These are phyloP conservation scores for Menidia beryllina DNA, from an alignment of 2,113 vertebrate genomes.

Conservation along the genomic window DNA sequence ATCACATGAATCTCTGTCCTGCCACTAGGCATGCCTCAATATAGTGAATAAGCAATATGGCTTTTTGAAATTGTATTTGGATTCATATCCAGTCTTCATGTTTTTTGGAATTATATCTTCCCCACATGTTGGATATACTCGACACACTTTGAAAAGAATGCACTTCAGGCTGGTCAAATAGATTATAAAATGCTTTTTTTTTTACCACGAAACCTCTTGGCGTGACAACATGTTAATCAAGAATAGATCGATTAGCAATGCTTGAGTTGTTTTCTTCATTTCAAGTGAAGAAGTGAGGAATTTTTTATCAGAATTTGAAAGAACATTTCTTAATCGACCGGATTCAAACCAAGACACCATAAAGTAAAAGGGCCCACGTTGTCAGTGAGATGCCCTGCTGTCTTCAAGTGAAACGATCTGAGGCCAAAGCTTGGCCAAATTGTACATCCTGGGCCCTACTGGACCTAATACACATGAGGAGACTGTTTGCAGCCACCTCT, in stretches of 20 bases:
- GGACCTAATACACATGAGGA: conserved; percentile 71
- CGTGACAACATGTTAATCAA: conserved; percentile 46
- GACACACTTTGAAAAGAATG: conserved; percentile 54
- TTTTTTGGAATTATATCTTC: conserved; percentile 55
- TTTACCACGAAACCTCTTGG: conserved; percentile 38
- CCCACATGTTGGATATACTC: conserved; percentile 49
- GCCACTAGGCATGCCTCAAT: conserved; percentile 57
- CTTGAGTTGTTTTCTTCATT: conserved; percentile 20
- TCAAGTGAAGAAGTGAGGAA: not conserved
- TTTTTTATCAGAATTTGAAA: conserved; percentile 9
- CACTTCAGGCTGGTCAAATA: conserved; percentile 50
- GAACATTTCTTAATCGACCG: conserved; percentile 44
- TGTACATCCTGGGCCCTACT: conserved; percentile 64
- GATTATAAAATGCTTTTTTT: conserved; percentile 20
- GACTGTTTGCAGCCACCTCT: conserved; percentile 60
- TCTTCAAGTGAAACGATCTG: conserved; percentile 69
- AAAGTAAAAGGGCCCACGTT: conserved; percentile 62
- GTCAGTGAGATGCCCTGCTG: conserved; percentile 79
- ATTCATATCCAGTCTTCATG: conserved; percentile 48
- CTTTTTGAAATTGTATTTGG: conserved; percentile 51
- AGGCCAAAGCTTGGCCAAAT: conserved; percentile 59
- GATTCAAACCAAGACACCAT: conserved; percentile 60
- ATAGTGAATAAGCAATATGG: conserved; percentile 43
- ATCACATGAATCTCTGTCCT: conserved; percentile 75
- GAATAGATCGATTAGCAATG: conserved; percentile 28